Conservation (phyloP, 2,888 invertebrate species). For the Lampropteryx suffumata region DNA sequence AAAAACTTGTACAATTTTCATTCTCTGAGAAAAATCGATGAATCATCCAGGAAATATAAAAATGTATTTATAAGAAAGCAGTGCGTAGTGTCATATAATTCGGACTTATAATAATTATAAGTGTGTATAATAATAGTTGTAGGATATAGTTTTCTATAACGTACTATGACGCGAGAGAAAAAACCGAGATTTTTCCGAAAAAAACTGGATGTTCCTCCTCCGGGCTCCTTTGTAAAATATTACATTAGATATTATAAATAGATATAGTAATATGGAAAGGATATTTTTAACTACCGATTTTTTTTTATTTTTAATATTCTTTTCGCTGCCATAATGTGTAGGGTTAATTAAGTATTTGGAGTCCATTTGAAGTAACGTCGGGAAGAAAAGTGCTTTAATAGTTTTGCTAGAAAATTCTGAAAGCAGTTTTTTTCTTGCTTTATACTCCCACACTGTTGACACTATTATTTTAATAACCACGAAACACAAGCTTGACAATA, state of each 20-base stretch:
- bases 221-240: conserved; percentile 67
- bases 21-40: conserved; percentile 3
- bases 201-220: conserved; percentile 14
- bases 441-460: conserved; percentile 17
- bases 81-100: conserved; percentile 62
- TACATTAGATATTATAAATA: conserved; percentile 50
- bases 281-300: conserved; percentile 69
- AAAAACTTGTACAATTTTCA: conserved; percentile 8
- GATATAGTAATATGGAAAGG: conserved; percentile 67
- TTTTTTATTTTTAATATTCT: conserved; percentile 37
- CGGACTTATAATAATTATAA: conserved; percentile 55
- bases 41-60: background rate
- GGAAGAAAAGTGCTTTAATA: conserved; percentile 24
- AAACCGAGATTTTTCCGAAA: conserved; percentile 32
- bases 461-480: conserved; percentile 17
- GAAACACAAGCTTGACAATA: conserved; percentile 37
- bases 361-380: conserved; percentile 47
- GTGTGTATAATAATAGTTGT: conserved; percentile 65
- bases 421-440: conserved; percentile 11
- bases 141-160: conserved; percentile 60
- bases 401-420: conserved; percentile 28
- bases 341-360: conserved; percentile 47
- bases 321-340: conserved; percentile 74
- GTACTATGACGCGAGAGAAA: conserved; percentile 23
- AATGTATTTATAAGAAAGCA: conserved; percentile 36